These are phyloP conservation scores for Eulemur macaco DNA, from an alignment of 2,113 vertebrate genomes.

Conservation along the genomic window DNA sequence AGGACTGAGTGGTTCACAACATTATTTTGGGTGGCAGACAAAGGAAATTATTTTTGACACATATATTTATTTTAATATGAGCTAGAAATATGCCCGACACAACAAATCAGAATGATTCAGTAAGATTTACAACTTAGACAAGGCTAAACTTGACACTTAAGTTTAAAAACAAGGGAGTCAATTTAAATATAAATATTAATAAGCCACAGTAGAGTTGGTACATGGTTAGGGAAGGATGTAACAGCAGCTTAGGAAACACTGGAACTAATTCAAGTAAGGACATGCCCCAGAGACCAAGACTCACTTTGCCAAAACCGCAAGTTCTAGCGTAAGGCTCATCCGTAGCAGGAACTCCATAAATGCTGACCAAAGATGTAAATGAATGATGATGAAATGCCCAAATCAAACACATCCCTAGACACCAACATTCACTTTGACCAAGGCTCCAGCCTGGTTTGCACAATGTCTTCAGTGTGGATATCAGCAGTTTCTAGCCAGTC, in stretches of 20 bases:
- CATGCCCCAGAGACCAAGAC: neutral
- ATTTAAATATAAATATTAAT: neutral
- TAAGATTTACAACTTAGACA: neutral
- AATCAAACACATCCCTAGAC: accelerated
- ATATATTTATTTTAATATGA: neutral
- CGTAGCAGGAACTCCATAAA: neutral
- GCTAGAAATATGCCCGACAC: neutral
- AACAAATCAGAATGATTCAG: neutral
- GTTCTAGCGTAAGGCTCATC: accelerated
- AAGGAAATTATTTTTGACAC: neutral
- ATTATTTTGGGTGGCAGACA: accelerated
- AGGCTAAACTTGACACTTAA: too few species aligned
- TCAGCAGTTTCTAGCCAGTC: neutral
- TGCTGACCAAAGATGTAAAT: accelerated
- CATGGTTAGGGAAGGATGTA: accelerated
- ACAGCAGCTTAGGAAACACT: neutral
- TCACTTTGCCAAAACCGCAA: accelerated
- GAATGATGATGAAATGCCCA: accelerated
- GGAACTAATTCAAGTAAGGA: too few species aligned
- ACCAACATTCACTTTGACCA: neutral
- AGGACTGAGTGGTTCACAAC: accelerated
- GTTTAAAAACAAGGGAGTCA: neutral
- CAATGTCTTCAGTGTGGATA: accelerated
- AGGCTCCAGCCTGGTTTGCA: neutral
- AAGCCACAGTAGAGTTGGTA: accelerated